Percentiles rank a stretch among this genome's conserved stretches.
Conservation (phyloP, 2,888 invertebrate genomes). For the Xanthorhoe designata region DNA sequence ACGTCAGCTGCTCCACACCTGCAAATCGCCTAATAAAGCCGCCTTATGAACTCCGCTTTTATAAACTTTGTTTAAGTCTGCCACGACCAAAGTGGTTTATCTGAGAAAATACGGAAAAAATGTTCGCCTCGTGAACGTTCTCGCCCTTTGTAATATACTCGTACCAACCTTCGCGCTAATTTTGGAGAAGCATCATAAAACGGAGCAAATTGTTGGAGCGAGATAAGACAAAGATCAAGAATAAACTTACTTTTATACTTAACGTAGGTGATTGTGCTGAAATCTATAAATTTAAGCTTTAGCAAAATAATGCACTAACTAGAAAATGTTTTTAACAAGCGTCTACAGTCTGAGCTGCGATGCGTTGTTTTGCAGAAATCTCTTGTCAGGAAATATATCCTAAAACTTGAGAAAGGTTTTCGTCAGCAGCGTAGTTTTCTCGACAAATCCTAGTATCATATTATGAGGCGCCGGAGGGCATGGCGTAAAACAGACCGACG, state of each 20-base stretch:
- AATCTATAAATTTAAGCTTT: slow-evolving; percentile 24
- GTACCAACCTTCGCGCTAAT: slow-evolving; percentile 44
- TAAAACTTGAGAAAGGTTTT: slow-evolving; percentile 41
- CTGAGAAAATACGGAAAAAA: slow-evolving; percentile 55
- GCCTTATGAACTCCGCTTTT: slow-evolving; percentile 77
- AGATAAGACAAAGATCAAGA: slow-evolving; percentile 44
- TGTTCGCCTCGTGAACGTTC: slow-evolving; percentile 43
- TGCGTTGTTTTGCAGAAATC: slow-evolving; percentile 31
- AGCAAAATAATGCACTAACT: slow-evolving; percentile 33
- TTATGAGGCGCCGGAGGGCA: slow-evolving; percentile 46
- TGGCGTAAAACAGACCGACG: slow-evolving; percentile 1
- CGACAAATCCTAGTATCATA: slow-evolving; percentile 44
- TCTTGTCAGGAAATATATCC: slow-evolving; percentile 40
- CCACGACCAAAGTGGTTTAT: slow-evolving; percentile 62
- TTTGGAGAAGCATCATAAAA: slow-evolving; percentile 43
- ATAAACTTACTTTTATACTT: slow-evolving; percentile 37
- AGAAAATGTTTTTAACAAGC: slow-evolving; percentile 26
- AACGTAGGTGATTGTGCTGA: slow-evolving; percentile 24
- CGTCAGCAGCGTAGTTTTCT: slow-evolving; percentile 36
- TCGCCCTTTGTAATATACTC: slow-evolving; percentile 51
- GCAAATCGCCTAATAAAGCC: slow-evolving; percentile 77
- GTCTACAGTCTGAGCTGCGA: neutral
- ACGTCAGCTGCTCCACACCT: slow-evolving; percentile 77
- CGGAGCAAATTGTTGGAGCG: slow-evolving; percentile 41
- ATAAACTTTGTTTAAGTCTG: slow-evolving; percentile 68